phyloP scores from a whole-genome alignment of 2,888 invertebrate species.

The Aporophyla lueneburgensis region DNA sequence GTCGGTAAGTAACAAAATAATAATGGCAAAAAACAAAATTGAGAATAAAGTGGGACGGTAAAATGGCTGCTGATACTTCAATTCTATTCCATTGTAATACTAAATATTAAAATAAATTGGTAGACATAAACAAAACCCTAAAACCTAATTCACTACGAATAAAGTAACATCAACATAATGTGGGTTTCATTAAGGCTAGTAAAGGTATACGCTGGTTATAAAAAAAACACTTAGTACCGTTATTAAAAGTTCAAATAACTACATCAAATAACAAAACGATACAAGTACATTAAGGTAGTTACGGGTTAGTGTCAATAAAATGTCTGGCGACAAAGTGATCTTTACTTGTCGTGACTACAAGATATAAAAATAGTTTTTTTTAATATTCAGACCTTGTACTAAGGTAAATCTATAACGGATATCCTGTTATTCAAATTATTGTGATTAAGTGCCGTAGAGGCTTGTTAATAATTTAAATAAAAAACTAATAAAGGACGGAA shows the following conservation, averaged over 20 bases:
- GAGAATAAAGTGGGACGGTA: background rate
- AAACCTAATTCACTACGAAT: constrained; percentile 39
- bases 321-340: constrained; percentile 38
- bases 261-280: constrained; percentile 33
- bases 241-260: constrained; percentile 53
- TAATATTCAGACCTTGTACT: constrained; percentile 34
- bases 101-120: constrained; percentile 17
- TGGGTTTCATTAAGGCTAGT: constrained; percentile 41
- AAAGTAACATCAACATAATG: constrained; percentile 36
- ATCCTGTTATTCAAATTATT: constrained; percentile 45
- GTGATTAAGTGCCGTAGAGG: constrained; percentile 31
- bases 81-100: background rate
- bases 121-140: constrained; percentile 28
- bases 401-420: constrained; percentile 40
- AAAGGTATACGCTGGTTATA: constrained; percentile 32
- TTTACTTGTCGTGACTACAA: constrained; percentile 61
- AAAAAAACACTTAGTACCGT: constrained; percentile 51
- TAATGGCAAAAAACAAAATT: background rate
- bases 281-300: constrained; percentile 19
- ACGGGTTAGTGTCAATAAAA: constrained; percentile 51
- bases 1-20: constrained; percentile 80
- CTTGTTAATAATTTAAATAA: constrained; percentile 53
- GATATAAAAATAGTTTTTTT: constrained; percentile 55
- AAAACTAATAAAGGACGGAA: constrained; percentile 36
- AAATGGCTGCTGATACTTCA: constrained; percentile 1